Conservation (phyloP, 2,888 invertebrate species). For the Nycteola revayana region DNA sequence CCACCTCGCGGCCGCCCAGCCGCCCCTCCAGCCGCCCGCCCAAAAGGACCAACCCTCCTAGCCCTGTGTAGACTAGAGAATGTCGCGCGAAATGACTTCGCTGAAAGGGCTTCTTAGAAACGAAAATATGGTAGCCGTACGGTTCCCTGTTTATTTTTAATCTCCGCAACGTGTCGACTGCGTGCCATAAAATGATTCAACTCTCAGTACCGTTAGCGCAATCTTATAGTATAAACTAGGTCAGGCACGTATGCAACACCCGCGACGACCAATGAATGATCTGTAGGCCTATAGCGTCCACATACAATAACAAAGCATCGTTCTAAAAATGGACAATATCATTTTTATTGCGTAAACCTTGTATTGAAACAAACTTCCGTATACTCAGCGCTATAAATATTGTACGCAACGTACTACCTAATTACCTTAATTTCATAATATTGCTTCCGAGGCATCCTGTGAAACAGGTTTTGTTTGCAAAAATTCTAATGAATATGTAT, state of each 20-base stretch:
- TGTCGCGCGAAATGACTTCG: conserved; percentile 41
- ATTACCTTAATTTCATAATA: conserved; percentile 7
- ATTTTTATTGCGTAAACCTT: conserved; percentile 33
- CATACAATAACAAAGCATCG: conserved; percentile 12
- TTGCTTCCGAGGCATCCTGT: conserved; percentile 4
- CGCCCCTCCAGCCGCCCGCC: conserved; percentile 76
- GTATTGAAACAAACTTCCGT: conserved; percentile 17
- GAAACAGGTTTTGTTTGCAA: background rate
- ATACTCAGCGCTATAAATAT: conserved; percentile 2
- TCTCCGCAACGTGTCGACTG: conserved; percentile 19
- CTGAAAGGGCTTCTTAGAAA: conserved; percentile 31
- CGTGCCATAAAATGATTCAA: conserved; percentile 23
- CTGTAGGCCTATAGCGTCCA: conserved; percentile 17
- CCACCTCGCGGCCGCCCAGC: conserved; percentile 50
- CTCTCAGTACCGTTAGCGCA: conserved; percentile 39
- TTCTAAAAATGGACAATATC: conserved; percentile 11
- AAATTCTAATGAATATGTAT: conserved; percentile 5
- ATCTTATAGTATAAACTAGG: conserved; percentile 49
- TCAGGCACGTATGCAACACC: conserved; percentile 40
- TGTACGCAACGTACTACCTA: conserved; percentile 3
- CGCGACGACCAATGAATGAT: conserved; percentile 25
- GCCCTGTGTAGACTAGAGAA: conserved; percentile 34
- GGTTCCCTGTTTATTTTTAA: conserved; percentile 29
- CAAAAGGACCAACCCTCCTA: conserved; percentile 55
- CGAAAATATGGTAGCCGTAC: conserved; percentile 26